Evolutionary conservation across 2,797 vertebrate species (phyloP).

Genomic region (Syngnathus rostellatus): DNA sequence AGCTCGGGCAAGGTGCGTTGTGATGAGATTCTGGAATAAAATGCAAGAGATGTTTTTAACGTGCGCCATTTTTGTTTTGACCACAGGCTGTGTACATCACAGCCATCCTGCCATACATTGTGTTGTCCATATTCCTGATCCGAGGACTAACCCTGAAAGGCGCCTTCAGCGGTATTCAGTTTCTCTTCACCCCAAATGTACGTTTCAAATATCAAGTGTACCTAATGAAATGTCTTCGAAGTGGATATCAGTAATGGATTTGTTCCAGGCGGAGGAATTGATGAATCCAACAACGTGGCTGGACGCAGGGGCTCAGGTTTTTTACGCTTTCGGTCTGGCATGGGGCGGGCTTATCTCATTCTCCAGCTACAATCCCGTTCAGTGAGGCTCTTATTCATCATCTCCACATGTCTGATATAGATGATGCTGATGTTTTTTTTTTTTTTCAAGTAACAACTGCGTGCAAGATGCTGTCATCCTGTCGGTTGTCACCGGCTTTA

Average conservation of each 20-base stretch:
- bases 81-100: slow-evolving; percentile 87
- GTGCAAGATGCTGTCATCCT: slow-evolving; percentile 82
- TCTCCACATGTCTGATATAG: neutral
- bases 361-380: slow-evolving; percentile 94
- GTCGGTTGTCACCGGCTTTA: slow-evolving; percentile 80
- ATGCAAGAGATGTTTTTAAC: neutral
- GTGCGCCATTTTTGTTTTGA: neutral
- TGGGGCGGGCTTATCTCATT: slow-evolving; percentile 97
- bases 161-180: slow-evolving; percentile 74
- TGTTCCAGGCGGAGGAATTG: slow-evolving; percentile 74
- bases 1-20: slow-evolving; percentile 84
- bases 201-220: slow-evolving; percentile 31
- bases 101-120: slow-evolving; percentile 86
- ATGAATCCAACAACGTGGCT: slow-evolving; percentile 84
- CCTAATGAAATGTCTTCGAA: neutral
- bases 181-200: slow-evolving; percentile 88
- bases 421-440: neutral
- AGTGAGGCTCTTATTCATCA: slow-evolving; percentile 71
- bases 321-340: slow-evolving; percentile 88
- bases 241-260: neutral
- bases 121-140: slow-evolving; percentile 89
- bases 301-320: slow-evolving; percentile 91
- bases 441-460: slow-evolving; percentile 81
- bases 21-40: neutral
- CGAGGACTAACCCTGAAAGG: slow-evolving; percentile 87